Evolutionary conservation across 1,140 invertebrate species (phyloP), one percentile per base, ranked within the genome.

Genomic region (Drosophila tristis): DNA sequence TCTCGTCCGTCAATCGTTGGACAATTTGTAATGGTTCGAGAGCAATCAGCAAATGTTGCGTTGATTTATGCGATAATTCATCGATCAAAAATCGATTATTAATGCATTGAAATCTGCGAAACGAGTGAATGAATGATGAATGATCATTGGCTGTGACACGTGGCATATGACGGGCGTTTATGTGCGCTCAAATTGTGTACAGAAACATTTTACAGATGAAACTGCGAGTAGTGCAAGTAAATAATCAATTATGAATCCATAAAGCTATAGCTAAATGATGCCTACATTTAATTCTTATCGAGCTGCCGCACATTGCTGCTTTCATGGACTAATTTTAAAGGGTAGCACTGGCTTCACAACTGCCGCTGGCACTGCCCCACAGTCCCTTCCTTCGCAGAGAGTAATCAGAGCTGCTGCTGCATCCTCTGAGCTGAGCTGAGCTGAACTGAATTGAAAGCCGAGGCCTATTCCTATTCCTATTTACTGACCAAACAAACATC

Each of bases 401-500:
- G 49, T 65, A 70, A 68, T 70, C 64, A 70, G 35, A 20, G 15
- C 7, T 7, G 15, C 25, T n/a, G n/a, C n/a, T 29, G 43, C 16
- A 45, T 29, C 48, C 45, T 45, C 23, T 5, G 53, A 43, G 11
- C 39, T n/a, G n/a, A n/a, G n/a, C 16, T 16, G 16, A 16, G 16
- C 16, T n/a, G 6, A 23, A 15, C 45, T 31, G 9, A 25, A 2
- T 29, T 54, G 8, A 42, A 29, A 44, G 54, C 13, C 9, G 23
- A 45, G 20, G 23, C 43, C 35, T 39, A 39, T 39, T 39, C 43
- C 35, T 39, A 39, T 39, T 39, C 35, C 63, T 70, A 53, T 64
- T 58, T 84, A 79, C 81, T 74, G 45, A 81, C 65, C 78, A 66
- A 74, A 47, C 59, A 68, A 78, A 86, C 56, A 44, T 68, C 79